These are phyloP conservation scores for Herpetotheres cachinnans DNA, from an alignment of 2,113 vertebrate genomes.

Conservation along the genomic window DNA sequence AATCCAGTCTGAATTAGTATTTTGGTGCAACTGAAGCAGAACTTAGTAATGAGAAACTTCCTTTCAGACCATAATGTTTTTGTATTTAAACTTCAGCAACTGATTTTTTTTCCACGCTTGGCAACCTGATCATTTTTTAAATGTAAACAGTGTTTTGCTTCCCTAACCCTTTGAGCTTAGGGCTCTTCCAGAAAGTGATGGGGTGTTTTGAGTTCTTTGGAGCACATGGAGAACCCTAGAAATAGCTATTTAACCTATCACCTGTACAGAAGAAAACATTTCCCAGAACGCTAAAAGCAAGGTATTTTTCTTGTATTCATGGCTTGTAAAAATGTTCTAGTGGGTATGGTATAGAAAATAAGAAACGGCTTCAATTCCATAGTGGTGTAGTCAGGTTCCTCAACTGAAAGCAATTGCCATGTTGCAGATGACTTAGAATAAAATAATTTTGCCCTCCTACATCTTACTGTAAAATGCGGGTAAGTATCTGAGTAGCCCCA, in stretches of 20 bases:
- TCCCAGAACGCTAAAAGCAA: background rate
- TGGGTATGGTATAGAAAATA: background rate
- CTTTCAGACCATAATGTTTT: background rate
- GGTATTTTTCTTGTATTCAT: background rate
- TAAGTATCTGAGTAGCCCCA: background rate
- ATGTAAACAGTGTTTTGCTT: background rate
- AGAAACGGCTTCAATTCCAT: background rate
- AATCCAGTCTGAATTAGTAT: background rate
- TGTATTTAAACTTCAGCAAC: background rate
- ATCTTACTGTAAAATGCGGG: background rate
- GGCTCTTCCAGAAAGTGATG: background rate
- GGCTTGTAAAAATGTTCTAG: background rate
- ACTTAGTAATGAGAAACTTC: background rate
- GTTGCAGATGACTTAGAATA: background rate
- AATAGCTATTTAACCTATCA: background rate
- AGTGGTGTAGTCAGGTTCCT: rapidly evolving
- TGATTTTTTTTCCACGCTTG: background rate
- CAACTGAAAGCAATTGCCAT: background rate
- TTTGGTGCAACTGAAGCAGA: background rate
- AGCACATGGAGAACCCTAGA: background rate
- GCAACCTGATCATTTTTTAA: background rate
- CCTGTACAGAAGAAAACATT: background rate
- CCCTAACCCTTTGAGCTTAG: background rate
- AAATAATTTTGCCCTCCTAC: background rate
- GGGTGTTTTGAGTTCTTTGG: background rate